Base-by-base conservation (phyloP, 2,888 invertebrate species). In the Perizoma flavofasciatum region DNA sequence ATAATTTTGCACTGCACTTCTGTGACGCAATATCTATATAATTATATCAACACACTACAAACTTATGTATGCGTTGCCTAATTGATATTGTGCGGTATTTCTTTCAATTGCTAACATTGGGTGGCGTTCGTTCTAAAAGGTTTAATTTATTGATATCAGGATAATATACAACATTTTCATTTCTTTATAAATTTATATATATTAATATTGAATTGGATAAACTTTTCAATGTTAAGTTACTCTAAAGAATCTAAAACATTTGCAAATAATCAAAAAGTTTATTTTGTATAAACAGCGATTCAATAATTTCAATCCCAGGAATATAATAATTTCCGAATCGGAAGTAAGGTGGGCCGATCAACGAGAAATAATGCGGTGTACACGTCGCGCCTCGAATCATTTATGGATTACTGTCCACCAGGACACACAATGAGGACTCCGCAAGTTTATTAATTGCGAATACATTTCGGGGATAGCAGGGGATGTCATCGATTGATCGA, bases 251-350 rank as follows among this genome's bases (percentile, higher is more conserved):
- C 81, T 82, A 81, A 83, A 82, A 81, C 74, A 77, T 81, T 79
- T 81, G 84, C 79, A 80, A 72, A 75, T 75, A 71, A 75, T 81
- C 78, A 83, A 81, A 78, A 81, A 72, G 79, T 84, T 78, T 74
- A 78, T 78, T 81, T 82, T 84, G 78, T 81, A 81, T 85, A 85
- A 81, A 78, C 74, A 79, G 71, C 76, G 51, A 81, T 83, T 82
- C 80, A 82, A 83, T 80, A 78, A 82, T 84, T 85, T 74, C 79
- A 74, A 84, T 86, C 82, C 84, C 79, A 80, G 82, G 86, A 88
- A 88, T 88, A 89, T 84, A 82, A 88, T 85, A 88, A 80, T 91
- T 91, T 91, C 91, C 91, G 92, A 92, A 90, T 92, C 92, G 92
- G 92, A 92, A 92, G 92, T 90, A 88, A 85, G 89, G 83, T 86